phyloP scores from a whole-genome alignment of 2,888 invertebrate species.

The Folsomia manolachei region DNA sequence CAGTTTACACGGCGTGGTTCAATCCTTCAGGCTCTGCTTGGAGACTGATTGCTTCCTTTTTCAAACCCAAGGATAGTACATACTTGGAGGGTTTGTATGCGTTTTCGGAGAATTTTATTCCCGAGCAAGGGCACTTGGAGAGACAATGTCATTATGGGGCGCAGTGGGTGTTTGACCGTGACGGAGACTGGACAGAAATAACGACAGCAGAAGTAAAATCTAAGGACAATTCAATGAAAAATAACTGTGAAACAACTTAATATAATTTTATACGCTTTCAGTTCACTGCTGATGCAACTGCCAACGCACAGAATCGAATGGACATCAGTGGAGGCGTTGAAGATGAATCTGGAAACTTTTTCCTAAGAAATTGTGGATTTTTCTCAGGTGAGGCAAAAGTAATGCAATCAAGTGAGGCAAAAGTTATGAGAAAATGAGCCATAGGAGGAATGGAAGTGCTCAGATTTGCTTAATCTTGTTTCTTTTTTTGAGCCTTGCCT shows the following conservation, averaged over 20 bases:
- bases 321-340: conserved; percentile 41
- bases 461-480: too few species aligned
- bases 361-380: conserved; percentile 44
- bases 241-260: too few species aligned
- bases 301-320: conserved; percentile 26
- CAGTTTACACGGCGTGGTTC: conserved; percentile 46
- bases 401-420: conserved; percentile 25
- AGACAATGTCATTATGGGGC: conserved; percentile 34
- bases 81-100: conserved; percentile 35
- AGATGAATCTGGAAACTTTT: conserved; percentile 28
- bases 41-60: conserved; percentile 40
- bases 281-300: conserved; percentile 43
- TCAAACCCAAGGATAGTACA: conserved; percentile 38
- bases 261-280: too few species aligned
- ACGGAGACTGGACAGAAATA: conserved; percentile 39
- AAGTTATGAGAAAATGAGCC: too few species aligned
- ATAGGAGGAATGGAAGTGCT: too few species aligned
- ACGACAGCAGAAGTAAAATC: conserved; percentile 23
- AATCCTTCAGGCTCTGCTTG: conserved; percentile 28
- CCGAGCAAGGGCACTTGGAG: conserved; percentile 36
- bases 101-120: conserved; percentile 46
- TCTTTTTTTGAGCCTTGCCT: too few species aligned
- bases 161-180: conserved; percentile 35
- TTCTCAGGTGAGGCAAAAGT: conserved; percentile 36
- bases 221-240: too few species aligned